A percentile compares a stretch with the other conserved stretches of the same genome.
Evolutionary conservation across 2,113 vertebrate species (phyloP).

Genomic region (human): DNA sequence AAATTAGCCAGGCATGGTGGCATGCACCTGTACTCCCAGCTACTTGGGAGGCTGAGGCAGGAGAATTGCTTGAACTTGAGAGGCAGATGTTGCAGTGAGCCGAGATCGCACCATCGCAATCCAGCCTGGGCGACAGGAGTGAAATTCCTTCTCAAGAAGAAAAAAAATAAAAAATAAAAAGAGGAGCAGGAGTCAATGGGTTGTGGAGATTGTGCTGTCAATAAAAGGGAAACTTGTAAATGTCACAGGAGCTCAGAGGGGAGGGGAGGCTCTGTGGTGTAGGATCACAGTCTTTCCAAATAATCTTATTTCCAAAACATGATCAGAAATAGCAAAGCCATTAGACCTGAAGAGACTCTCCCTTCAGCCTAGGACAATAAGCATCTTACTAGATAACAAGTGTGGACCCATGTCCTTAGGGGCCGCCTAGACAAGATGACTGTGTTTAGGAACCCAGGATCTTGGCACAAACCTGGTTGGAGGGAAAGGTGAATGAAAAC

Average conservation of each 20-base stretch:
- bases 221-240: neutral
- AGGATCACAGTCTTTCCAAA: neutral
- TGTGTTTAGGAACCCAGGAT: neutral
- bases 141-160: too few species aligned
- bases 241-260: neutral
- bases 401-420: neutral
- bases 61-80: too few species aligned
- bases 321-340: neutral
- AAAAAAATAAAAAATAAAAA: too few species aligned
- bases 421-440: neutral
- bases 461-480: neutral
- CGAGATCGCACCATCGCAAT: too few species aligned
- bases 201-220: neutral
- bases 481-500: neutral
- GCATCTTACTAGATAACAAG: neutral
- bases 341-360: neutral
- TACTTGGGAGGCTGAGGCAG: too few species aligned
- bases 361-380: neutral
- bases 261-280: neutral
- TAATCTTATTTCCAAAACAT: neutral
- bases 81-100: too few species aligned
- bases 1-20: too few species aligned
- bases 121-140: too few species aligned
- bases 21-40: too few species aligned
- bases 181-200: accelerated